Evolutionary conservation across 1,140 invertebrate genomes (phyloP), one percentile per base, ranked within the genome.

Genomic region (Orius laevigatus): DNA sequence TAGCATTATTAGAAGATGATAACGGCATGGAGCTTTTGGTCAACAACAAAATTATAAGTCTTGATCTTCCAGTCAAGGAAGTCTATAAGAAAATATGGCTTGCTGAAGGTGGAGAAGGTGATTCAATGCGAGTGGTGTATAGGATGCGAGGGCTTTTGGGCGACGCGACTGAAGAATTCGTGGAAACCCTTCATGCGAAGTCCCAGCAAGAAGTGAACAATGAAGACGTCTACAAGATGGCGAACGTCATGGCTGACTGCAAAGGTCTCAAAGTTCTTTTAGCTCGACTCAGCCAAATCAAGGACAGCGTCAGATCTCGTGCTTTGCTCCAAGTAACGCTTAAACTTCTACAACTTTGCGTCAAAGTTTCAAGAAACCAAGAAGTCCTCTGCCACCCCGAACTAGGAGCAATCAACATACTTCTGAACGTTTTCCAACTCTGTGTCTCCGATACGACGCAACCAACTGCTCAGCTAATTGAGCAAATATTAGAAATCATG

Each of bases 11-110:
- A 0, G 93, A 98, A 64, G 93, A 98, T 64, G 94, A 98, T 62
- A 97, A 92, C 59, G 93, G 93, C 41, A 97, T 98, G 92, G 94
- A 98, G 64, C 68, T 98, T 45, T 70, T 98, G n/a, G 93, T 98
- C 0, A 91, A 92, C 59, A 97, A 97, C 64, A 97, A 97, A 69
- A 98, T 98, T 45, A 97, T 98, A 57, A 92, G 86, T 52, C 69
- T 98, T 0, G 93, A 98, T 69, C 67, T 98, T 44, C 84, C 88
- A 0, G 92, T 98, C 0, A 91, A 90, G 64, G 92, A 97, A 58
- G 67, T 70, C 2, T 85, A 81, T 57, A 84, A 84, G 58, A 84
- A 84, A 63, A 70, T 74, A 54, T 53, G 57, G 58, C 51, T 59
- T 11, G 52, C 55, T 8, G 59, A 60, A 54, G 58, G 58, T 25